Base-by-base conservation (phyloP, 2,888 invertebrate genomes). In the Amblyjoppa proteus region DNA sequence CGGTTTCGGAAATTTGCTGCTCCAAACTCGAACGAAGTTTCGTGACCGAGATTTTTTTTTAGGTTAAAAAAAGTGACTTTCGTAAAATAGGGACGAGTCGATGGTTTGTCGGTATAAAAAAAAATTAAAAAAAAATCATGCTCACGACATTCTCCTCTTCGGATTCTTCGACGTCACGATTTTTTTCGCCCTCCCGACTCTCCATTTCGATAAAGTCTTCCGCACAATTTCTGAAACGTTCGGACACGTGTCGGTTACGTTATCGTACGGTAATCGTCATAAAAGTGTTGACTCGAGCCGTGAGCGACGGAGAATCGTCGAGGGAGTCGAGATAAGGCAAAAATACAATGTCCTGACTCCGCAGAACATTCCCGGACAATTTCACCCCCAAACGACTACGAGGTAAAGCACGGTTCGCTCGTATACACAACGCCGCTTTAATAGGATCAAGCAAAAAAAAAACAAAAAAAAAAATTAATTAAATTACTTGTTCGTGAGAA, bases 131-230 rank as follows among this genome's bases (percentile, higher is more conserved):
- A 31, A 25, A 31, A 45, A 28, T 20, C 73, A 41, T 34, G 28
- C 78, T 83, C 58, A 83, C 78, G 16, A 74, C 58, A 25, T 69
- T 69, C 25, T 78, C 78, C 68, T 78, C 73, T 11, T 83, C 68
- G 58, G 68, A n/a, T 45, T 16, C 71, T 45, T 16, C 49, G 49
- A 16, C 49, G 28, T 51, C 61, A 31, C 61, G 61, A 61, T 31
- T 61, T 34, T 61, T 61, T 69, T 45, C 73, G 51, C 56, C 38
- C n/a, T 4, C 45, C 56, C 7, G n/a, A 53, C 16, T 68, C 25
- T 45, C 45, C 56, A 68, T 41, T 53, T 11, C 7, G 31, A 3
- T 16, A 41, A 56, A 45, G n/a, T 74, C n/a, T 61, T 49, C 25
- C 9, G 58, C 31, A 51, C n/a, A 56, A 41, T 41, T 16, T 41